Base-by-base conservation (phyloP, 2,888 invertebrate species). In the Conops quadrifasciatus region DNA sequence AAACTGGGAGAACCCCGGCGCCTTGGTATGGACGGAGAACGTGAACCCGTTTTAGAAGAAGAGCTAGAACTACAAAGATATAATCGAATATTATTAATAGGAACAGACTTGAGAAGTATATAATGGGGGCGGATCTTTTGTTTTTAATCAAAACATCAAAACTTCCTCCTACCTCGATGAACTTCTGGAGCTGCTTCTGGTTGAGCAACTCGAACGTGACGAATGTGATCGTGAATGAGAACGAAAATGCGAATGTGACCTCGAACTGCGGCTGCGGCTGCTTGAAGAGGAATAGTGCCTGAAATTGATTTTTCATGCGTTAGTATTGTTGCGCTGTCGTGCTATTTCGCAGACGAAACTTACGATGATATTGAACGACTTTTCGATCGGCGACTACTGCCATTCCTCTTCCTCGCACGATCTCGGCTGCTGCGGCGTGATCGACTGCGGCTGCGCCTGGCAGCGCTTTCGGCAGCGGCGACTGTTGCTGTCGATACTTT, bases 1-100 rank as follows among this genome's bases (percentile, higher is more conserved):
- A 97, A 97, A 86, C 95, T 95, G 24, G 97, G 97, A 71, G 97
- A 97, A 58, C 97, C 97, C 78, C 94, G 92, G 73, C 97, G 90
- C 71, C 97, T 89, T 66, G 97, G 95, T 85, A 97, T 97, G 72
- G 96, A 96, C n/a, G 92, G 93, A 73, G 94, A 94, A 74, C 93
- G 89, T 71, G 92, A 91, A 76, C 91, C 88, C 15, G 85, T 81
- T 70, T 83, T 81, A 69, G 85, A 83, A 49, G 82, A 80, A 73
- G 78, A 82, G 70, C 81, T 84, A 68, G 51, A 60, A 68, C 68
- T 68, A 11, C 36, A 63, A 63, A 45, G 45, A 21, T 43, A 63
- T 36, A 4, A 36, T 56, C 11, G 5, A 2, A 21, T 2, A 13
- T 36, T 65, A n/a, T n/a, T n/a, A n/a, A n/a, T 24, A 26, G 0